phyloP scores from a whole-genome alignment of 2,797 vertebrate species.

The Podargus strigoides region DNA sequence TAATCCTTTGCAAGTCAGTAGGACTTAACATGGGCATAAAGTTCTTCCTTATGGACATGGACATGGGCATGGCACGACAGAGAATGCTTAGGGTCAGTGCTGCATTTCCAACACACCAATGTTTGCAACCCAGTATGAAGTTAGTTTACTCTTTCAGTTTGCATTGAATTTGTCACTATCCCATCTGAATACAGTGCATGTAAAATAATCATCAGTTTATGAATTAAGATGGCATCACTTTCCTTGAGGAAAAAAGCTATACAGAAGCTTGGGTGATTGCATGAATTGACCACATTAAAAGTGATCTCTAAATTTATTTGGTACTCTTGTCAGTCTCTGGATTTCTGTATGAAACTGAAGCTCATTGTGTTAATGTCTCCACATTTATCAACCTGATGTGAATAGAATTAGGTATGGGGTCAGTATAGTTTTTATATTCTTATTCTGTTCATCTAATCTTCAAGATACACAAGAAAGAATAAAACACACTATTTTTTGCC shows the following conservation, averaged over 20 bases:
- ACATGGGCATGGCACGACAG: rapidly evolving
- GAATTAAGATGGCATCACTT: background rate
- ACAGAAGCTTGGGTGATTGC: background rate
- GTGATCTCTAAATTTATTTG: background rate
- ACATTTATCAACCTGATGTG: background rate
- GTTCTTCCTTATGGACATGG: background rate
- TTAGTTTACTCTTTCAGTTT: background rate
- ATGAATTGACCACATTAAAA: background rate
- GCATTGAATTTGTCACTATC: background rate
- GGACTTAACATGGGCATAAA: background rate
- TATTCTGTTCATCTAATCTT: background rate
- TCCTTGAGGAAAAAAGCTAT: background rate
- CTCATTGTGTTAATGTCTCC: background rate
- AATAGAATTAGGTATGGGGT: background rate
- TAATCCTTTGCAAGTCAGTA: background rate
- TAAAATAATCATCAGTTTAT: background rate
- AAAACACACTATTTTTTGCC: background rate
- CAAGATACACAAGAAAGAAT: background rate
- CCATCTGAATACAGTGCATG: background rate
- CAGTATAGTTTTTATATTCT: background rate
- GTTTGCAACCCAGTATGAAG: background rate
- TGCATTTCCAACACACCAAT: background rate
- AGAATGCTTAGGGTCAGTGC: no score
- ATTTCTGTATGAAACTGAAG: background rate
- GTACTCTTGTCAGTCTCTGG: background rate